phyloP scores from a whole-genome alignment of 2,113 vertebrate genomes.

The Aviceda subcristata region DNA sequence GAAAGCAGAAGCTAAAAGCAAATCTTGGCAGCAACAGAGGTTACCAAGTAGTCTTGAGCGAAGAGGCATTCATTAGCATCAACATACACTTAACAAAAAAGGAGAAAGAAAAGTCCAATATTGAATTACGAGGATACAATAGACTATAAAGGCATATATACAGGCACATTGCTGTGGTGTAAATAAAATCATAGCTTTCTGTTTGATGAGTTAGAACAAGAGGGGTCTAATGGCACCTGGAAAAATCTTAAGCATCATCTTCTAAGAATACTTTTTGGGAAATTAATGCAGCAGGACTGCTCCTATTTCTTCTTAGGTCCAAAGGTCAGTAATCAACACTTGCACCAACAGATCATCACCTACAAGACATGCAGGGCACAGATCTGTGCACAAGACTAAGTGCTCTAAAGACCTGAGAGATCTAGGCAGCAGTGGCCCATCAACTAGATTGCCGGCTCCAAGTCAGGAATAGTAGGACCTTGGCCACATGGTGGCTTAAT shows the following conservation, averaged over 20 bases:
- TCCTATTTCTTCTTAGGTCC: not conserved
- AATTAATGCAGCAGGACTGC: not conserved
- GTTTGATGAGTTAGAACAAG: not conserved
- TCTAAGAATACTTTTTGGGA: not conserved
- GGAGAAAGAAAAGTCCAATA: not conserved
- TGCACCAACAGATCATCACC: not conserved
- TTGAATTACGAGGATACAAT: not conserved
- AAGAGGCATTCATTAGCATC: not conserved
- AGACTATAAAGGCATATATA: not conserved
- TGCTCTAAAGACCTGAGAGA: not conserved
- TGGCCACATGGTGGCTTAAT: not conserved
- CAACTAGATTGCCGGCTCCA: not conserved
- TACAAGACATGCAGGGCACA: not conserved
- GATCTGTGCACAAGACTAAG: not conserved
- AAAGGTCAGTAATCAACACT: not conserved
- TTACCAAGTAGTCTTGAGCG: not conserved
- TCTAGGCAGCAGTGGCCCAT: not conserved
- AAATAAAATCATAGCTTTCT: not conserved
- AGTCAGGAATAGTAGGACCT: not conserved
- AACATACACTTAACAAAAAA: not conserved
- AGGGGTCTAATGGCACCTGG: not conserved
- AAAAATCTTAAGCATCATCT: not conserved
- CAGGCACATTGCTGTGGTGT: not conserved
- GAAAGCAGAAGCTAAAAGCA: constrained; percentile 33
- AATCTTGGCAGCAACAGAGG: not conserved